phyloP scores from a whole-genome alignment of 2,888 invertebrate genomes.

The Thecophora atra region DNA sequence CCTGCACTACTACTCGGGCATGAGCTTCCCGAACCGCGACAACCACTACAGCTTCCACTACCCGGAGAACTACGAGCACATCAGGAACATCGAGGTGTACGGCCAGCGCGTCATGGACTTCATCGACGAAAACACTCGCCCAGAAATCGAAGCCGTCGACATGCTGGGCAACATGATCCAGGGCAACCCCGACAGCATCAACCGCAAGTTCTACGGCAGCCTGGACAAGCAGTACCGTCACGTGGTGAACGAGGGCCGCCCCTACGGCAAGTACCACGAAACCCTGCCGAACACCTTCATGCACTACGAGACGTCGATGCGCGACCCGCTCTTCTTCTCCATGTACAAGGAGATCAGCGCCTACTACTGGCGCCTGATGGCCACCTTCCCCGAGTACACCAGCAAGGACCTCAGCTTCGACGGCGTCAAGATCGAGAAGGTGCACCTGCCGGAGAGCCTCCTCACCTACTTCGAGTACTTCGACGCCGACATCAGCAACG shows the following conservation, averaged over 20 bases:
- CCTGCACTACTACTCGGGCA: slow-evolving; percentile 73
- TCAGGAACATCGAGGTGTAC: slow-evolving; percentile 67
- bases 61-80: slow-evolving; percentile 52
- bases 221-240: slow-evolving; percentile 68
- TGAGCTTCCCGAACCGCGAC: slow-evolving; percentile 74
- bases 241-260: slow-evolving; percentile 67
- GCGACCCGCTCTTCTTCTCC: slow-evolving; percentile 79
- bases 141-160: slow-evolving; percentile 63
- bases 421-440: slow-evolving; percentile 72
- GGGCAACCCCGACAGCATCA: slow-evolving; percentile 68
- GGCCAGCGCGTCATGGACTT: slow-evolving; percentile 72
- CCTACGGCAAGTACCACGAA: slow-evolving; percentile 54
- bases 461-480: slow-evolving; percentile 77
- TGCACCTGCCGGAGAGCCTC: slow-evolving; percentile 72
- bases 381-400: slow-evolving; percentile 71
- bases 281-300: slow-evolving; percentile 68
- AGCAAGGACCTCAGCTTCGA: slow-evolving; percentile 72
- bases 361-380: slow-evolving; percentile 71
- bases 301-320: slow-evolving; percentile 73
- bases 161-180: slow-evolving; percentile 70
- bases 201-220: slow-evolving; percentile 69
- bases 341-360: slow-evolving; percentile 72
- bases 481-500: slow-evolving; percentile 70
- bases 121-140: slow-evolving; percentile 48
- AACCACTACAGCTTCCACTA: slow-evolving; percentile 68